A percentile compares a stretch with the other conserved stretches of the same genome.
phyloP scores from a whole-genome alignment of 2,888 invertebrate genomes.

The Phorcus lineatus region DNA sequence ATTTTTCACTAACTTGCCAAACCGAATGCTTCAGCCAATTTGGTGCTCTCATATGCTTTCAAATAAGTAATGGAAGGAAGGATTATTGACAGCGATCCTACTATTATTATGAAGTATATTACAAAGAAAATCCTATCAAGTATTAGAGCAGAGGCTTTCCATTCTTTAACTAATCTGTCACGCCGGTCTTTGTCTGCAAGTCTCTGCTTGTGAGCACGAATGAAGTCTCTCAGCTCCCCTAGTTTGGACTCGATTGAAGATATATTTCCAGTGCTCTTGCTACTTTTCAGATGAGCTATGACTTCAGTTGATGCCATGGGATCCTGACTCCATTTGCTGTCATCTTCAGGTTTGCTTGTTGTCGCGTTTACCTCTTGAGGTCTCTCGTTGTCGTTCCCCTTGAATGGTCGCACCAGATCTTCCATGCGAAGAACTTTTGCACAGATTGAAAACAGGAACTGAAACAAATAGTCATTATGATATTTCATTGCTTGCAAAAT shows the following conservation, averaged over 20 bases:
- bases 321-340: conserved; percentile 32
- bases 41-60: not conserved
- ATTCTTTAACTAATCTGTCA: conserved; percentile 68
- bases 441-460: conserved; percentile 35
- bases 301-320: conserved; percentile 34
- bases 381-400: conserved; percentile 42
- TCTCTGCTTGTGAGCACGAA: conserved; percentile 58
- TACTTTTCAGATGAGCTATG: conserved; percentile 31
- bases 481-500: no score
- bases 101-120: conserved; percentile 66
- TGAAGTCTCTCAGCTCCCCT: conserved; percentile 58
- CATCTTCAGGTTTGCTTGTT: conserved; percentile 16
- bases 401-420: conserved; percentile 42
- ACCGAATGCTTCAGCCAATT: not conserved
- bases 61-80: conserved; percentile 45
- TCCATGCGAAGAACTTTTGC: conserved; percentile 39
- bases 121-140: conserved; percentile 73
- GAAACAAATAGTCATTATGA: not conserved
- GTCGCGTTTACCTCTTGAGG: not conserved
- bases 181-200: conserved; percentile 67
- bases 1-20: not conserved
- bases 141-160: conserved; percentile 72
- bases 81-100: conserved; percentile 62
- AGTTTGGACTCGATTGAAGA: conserved; percentile 59
- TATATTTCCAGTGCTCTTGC: conserved; percentile 33